phyloP scores from a whole-genome alignment of 2,797 vertebrate species.

The Pseudopleuronectes americanus region DNA sequence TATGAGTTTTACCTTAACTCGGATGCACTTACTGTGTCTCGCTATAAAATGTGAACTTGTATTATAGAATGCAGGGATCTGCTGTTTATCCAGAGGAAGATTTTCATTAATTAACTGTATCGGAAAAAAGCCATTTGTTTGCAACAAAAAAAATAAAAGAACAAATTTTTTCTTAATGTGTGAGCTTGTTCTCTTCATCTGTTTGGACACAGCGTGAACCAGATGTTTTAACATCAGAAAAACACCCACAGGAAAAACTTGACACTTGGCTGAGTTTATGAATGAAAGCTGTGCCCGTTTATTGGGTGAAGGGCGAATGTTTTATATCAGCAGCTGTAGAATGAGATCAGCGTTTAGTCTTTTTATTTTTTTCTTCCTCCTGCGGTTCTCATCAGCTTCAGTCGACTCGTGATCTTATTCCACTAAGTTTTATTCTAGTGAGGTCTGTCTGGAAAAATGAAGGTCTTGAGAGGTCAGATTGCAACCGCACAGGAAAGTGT shows the following conservation, averaged over 20 bases:
- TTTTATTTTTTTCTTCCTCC: slow-evolving; percentile 4
- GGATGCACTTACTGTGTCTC: slow-evolving; percentile 9
- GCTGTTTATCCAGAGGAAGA: neutral
- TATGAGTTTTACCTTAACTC: neutral
- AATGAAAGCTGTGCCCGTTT: slow-evolving; percentile 19
- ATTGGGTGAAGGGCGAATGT: neutral
- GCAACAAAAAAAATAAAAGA: slow-evolving; percentile 24
- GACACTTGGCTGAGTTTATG: slow-evolving; percentile 5
- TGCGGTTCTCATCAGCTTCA: slow-evolving; percentile 48
- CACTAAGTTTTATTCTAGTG: slow-evolving; percentile 22
- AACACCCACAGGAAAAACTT: neutral
- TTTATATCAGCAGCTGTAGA: slow-evolving; percentile 14
- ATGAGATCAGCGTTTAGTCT: slow-evolving; percentile 22
- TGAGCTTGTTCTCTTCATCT: slow-evolving; percentile 8
- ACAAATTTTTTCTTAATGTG: slow-evolving; percentile 19
- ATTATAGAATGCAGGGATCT: neutral
- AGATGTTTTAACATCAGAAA: neutral
- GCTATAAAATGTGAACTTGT: slow-evolving; percentile 57
- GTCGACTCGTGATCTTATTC: slow-evolving; percentile 33
- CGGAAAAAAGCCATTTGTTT: neutral
- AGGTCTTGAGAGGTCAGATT: neutral
- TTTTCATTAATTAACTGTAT: neutral
- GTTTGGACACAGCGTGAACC: neutral
- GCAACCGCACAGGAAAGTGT: neutral
- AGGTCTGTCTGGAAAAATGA: slow-evolving; percentile 5